Evolutionary conservation across 2,113 vertebrate species (phyloP).

Genomic region (Eretmochelys imbricata): DNA sequence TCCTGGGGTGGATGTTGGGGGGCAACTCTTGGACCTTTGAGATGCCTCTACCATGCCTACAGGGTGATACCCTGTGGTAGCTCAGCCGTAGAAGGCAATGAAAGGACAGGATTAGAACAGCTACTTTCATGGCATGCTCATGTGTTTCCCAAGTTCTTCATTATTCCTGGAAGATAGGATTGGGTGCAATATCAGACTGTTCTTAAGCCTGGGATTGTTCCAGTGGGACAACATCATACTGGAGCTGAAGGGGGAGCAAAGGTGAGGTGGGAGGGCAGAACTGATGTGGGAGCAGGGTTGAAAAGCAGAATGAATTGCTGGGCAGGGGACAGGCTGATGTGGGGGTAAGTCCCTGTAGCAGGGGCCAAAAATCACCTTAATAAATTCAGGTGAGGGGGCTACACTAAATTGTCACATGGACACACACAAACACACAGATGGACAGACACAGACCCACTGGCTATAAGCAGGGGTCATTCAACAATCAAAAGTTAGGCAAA

Average conservation of each 20-base stretch:
- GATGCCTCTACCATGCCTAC: too few species aligned
- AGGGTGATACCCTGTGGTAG: neutral
- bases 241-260: too few species aligned
- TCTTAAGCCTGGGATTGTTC: too few species aligned
- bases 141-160: neutral
- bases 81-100: neutral
- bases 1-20: neutral
- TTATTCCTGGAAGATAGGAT: neutral
- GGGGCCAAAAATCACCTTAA: neutral
- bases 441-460: neutral
- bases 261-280: too few species aligned
- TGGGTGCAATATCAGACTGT: too few species aligned
- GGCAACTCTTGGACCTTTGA: neutral
- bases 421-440: too few species aligned
- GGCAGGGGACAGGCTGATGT: too few species aligned
- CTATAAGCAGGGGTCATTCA: neutral
- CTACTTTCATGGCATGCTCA: neutral
- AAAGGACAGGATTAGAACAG: neutral
- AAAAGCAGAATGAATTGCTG: too few species aligned
- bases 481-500: neutral
- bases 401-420: neutral
- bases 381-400: neutral
- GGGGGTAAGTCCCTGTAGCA: neutral
- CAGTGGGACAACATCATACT: too few species aligned
- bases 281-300: too few species aligned